Evolutionary conservation across 2,113 vertebrate genomes (phyloP).

Genomic region (Entelurus aequoreus): DNA sequence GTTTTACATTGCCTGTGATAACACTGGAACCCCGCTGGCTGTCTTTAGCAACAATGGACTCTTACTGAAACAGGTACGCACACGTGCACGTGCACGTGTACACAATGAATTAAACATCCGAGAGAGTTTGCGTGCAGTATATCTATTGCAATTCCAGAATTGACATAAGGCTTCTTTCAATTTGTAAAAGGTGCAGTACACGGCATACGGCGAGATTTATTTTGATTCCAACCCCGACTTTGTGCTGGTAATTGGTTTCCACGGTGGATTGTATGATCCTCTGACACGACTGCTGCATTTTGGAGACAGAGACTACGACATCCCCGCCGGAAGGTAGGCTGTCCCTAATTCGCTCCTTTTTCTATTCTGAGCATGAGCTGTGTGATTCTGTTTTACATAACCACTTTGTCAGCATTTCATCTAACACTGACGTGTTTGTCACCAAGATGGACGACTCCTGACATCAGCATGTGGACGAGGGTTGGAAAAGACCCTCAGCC

Average conservation of each 20-base stretch:
- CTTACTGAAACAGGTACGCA: constrained; percentile 84
- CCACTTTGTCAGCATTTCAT: background rate
- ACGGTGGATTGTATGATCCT: constrained; percentile 91
- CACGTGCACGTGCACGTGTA: background rate
- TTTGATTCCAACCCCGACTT: constrained; percentile 98
- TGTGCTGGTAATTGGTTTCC: constrained; percentile 94
- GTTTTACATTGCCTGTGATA: constrained; percentile 97
- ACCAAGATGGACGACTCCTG: constrained; percentile 89
- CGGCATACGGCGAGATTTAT: constrained; percentile 95
- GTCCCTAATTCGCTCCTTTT: background rate
- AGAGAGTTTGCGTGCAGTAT: background rate
- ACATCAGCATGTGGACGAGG: constrained; percentile 92
- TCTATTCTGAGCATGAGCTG: background rate
- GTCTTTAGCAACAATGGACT: constrained; percentile 97
- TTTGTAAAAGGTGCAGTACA: constrained; percentile 82
- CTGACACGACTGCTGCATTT: constrained; percentile 95
- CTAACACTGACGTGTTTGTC: constrained; percentile 11
- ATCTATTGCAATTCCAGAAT: background rate
- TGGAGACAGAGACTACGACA: constrained; percentile 95
- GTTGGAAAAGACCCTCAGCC: constrained; percentile 91
- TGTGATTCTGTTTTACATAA: background rate
- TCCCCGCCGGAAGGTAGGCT: constrained; percentile 82
- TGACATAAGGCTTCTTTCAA: background rate
- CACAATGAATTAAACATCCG: background rate
- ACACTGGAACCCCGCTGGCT: constrained; percentile 91